phyloP scores from a whole-genome alignment of 2,888 invertebrate genomes.

The Phalera bucephala region DNA sequence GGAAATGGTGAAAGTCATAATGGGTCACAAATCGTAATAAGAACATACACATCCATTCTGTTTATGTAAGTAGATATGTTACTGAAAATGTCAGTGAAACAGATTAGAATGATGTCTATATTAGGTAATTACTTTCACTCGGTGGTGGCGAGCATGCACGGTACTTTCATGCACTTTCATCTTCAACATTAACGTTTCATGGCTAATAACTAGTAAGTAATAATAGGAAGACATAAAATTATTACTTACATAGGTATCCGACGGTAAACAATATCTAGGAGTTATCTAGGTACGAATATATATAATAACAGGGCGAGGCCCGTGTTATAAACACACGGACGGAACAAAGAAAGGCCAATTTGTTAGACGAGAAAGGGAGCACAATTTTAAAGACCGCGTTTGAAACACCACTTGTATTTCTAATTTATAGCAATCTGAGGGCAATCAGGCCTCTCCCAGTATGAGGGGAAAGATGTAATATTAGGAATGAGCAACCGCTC shows the following conservation, averaged over 20 bases:
- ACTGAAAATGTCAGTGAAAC: slow-evolving; percentile 31
- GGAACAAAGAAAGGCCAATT: slow-evolving; percentile 78
- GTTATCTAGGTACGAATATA: slow-evolving; percentile 30
- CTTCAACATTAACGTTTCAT: slow-evolving; percentile 33
- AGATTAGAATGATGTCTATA: slow-evolving; percentile 35
- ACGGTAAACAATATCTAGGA: slow-evolving; percentile 30
- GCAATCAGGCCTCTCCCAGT: slow-evolving; percentile 73
- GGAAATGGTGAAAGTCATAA: slow-evolving; percentile 1
- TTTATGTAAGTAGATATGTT: slow-evolving; percentile 8
- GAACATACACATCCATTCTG: too few species aligned
- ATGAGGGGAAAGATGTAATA: slow-evolving; percentile 70
- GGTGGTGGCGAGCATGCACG: slow-evolving; percentile 27
- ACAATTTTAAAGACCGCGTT: slow-evolving; percentile 75
- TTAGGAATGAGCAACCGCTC: slow-evolving; percentile 68
- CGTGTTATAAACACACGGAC: slow-evolving; percentile 47
- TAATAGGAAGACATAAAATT: slow-evolving; percentile 34
- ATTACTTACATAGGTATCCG: slow-evolving; percentile 27
- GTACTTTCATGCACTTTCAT: slow-evolving; percentile 39
- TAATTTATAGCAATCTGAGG: slow-evolving; percentile 78
- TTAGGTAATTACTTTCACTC: slow-evolving; percentile 42
- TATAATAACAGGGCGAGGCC: slow-evolving; percentile 52
- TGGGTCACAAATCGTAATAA: too few species aligned
- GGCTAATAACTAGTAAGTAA: slow-evolving; percentile 28
- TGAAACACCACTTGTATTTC: slow-evolving; percentile 70
- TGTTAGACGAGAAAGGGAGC: slow-evolving; percentile 77